Conservation (phyloP, 2,888 invertebrate genomes). For the Synergus japonicus region DNA sequence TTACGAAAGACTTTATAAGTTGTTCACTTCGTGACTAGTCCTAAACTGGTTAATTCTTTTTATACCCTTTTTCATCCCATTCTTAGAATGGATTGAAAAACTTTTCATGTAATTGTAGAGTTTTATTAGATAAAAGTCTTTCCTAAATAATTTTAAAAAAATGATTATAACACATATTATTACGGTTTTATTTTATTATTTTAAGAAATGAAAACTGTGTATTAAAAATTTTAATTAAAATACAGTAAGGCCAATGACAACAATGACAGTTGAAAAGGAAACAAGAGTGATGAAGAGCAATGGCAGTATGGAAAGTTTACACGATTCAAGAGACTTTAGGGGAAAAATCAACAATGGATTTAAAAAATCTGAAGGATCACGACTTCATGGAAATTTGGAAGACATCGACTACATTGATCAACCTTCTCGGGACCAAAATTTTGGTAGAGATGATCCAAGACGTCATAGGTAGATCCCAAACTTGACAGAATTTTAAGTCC, state of each 20-base stretch:
- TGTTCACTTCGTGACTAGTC: constrained; percentile 14
- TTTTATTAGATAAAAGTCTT: not conserved
- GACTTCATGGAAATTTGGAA: constrained; percentile 37
- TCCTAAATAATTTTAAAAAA: not conserved
- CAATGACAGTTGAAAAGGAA: constrained; percentile 62
- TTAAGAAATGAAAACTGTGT: not conserved
- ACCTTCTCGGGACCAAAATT: constrained; percentile 45
- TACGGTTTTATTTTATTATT: too few relatives aligned
- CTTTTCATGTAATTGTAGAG: not conserved
- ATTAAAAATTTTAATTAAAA: not conserved
- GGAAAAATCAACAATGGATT: constrained; percentile 34
- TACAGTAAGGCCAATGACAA: constrained; percentile 56
- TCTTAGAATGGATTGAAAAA: not conserved
- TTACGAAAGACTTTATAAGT: constrained; percentile 30
- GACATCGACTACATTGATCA: constrained; percentile 42
- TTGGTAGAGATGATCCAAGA: constrained; percentile 24
- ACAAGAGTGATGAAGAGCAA: constrained; percentile 55
- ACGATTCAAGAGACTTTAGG: constrained; percentile 6
- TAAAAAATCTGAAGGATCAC: constrained; percentile 27
- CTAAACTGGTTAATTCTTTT: constrained; percentile 8
- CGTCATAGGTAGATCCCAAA: constrained; percentile 33
- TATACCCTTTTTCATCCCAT: not conserved
- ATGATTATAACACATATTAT: not conserved
- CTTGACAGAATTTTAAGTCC: constrained; percentile 5
- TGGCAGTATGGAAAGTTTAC: constrained; percentile 6